Evolutionary conservation across 1,140 invertebrate genomes (phyloP).

Genomic region (Berghia stephanieae): DNA sequence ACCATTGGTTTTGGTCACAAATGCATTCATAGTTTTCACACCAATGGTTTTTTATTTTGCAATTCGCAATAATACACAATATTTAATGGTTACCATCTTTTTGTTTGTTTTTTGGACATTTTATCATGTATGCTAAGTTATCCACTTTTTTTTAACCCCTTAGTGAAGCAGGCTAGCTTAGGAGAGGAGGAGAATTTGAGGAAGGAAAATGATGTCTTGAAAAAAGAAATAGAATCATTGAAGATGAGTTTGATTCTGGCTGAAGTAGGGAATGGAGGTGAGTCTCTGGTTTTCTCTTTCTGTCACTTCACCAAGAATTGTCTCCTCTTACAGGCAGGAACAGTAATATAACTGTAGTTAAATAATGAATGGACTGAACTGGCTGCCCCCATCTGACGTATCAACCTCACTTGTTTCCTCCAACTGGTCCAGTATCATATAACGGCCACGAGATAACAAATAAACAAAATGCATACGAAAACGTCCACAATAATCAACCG

Average conservation of each 20-base stretch:
- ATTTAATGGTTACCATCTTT: not conserved
- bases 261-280: conserved; percentile 75
- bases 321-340: not conserved
- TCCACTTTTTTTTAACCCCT: conserved; percentile 43
- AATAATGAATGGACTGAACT: too few species aligned
- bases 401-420: too few species aligned
- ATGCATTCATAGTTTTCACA: not conserved
- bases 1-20: not conserved
- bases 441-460: too few species aligned
- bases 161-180: conserved; percentile 41
- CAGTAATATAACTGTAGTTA: not conserved
- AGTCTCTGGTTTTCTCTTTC: too few species aligned
- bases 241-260: conserved; percentile 64
- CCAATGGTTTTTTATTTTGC: not conserved
- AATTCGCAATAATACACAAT: not conserved
- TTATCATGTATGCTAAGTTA: not conserved
- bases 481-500: too few species aligned
- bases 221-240: conserved; percentile 65
- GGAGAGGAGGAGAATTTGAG: conserved; percentile 56
- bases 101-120: not conserved
- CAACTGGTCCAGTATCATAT: too few species aligned
- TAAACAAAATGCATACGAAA: too few species aligned
- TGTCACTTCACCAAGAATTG: too few species aligned
- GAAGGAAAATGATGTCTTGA: conserved; percentile 67
- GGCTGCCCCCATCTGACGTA: too few species aligned